A percentile compares a stretch with the other conserved stretches of the same genome.
phyloP scores from a whole-genome alignment of 2,113 vertebrate genomes.

The Hypocryptadius cinnamomeus region DNA sequence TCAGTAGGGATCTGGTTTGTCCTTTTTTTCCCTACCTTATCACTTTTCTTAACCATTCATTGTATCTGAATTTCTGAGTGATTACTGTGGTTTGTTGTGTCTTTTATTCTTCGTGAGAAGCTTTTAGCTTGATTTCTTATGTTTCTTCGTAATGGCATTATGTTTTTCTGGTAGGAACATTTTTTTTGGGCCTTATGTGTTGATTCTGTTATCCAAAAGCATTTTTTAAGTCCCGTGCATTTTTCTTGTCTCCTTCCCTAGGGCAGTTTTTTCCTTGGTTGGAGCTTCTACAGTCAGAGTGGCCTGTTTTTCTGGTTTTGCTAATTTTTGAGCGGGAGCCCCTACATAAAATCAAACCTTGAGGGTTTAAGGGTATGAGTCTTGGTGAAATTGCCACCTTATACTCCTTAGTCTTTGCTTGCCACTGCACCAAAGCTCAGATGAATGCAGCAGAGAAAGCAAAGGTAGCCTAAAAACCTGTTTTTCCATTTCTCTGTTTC shows the following conservation, averaged over 20 bases:
- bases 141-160: neutral
- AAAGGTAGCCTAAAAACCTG: neutral
- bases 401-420: neutral
- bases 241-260: neutral
- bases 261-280: neutral
- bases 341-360: neutral
- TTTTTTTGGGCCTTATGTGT: neutral
- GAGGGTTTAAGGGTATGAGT: neutral
- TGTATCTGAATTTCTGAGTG: neutral
- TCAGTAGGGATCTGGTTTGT: neutral
- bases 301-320: neutral
- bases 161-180: neutral
- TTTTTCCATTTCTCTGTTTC: neutral
- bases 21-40: neutral
- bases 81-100: neutral
- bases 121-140: neutral
- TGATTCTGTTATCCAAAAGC: neutral
- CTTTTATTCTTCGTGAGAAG: neutral
- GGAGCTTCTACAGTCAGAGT: neutral
- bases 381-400: neutral
- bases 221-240: neutral
- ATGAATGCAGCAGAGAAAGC: neutral
- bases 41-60: neutral
- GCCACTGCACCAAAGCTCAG: neutral
- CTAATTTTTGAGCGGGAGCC: neutral